phyloP scores from a whole-genome alignment of 2,797 vertebrate genomes.

The Siniperca undulata region DNA sequence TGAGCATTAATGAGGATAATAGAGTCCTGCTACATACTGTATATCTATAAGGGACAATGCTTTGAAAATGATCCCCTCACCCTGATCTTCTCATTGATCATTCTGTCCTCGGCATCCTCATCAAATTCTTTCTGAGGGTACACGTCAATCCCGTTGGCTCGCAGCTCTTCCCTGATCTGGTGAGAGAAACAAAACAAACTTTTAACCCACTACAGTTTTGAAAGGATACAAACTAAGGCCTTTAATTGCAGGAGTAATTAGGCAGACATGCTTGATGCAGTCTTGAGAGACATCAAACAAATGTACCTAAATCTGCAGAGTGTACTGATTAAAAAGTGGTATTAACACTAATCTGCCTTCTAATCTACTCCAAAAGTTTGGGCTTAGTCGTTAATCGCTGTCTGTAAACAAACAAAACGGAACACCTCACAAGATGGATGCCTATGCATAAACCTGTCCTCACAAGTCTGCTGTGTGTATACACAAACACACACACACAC shows the following conservation, averaged over 20 bases:
- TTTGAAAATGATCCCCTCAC: conserved; percentile 84
- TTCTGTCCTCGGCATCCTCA: conserved; percentile 93
- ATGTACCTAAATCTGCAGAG: conserved; percentile 15
- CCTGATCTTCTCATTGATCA: conserved; percentile 97
- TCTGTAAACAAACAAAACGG: conserved; percentile 39
- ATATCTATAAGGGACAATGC: neutral
- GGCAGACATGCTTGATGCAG: conserved; percentile 4
- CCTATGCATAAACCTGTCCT: conserved; percentile 14
- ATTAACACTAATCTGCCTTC: conserved; percentile 51
- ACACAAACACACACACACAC: neutral
- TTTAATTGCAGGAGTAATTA: conserved; percentile 48
- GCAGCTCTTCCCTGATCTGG: conserved; percentile 95
- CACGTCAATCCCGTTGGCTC: conserved; percentile 94
- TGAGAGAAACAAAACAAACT: conserved; percentile 17
- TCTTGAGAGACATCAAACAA: conserved; percentile 39
- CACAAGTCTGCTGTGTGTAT: neutral
- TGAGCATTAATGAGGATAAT: neutral
- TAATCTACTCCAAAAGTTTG: conserved; percentile 53
- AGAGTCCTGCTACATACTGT: neutral
- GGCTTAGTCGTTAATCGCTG: conserved; percentile 39
- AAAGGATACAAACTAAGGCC: conserved; percentile 33
- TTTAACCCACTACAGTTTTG: conserved; percentile 19
- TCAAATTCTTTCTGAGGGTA: conserved; percentile 98
- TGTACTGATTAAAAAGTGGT: conserved; percentile 32
- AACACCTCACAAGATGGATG: conserved; percentile 30